These are phyloP conservation scores for Gortyna flavago DNA, from an alignment of 2,888 invertebrate species.

Conservation along the genomic window DNA sequence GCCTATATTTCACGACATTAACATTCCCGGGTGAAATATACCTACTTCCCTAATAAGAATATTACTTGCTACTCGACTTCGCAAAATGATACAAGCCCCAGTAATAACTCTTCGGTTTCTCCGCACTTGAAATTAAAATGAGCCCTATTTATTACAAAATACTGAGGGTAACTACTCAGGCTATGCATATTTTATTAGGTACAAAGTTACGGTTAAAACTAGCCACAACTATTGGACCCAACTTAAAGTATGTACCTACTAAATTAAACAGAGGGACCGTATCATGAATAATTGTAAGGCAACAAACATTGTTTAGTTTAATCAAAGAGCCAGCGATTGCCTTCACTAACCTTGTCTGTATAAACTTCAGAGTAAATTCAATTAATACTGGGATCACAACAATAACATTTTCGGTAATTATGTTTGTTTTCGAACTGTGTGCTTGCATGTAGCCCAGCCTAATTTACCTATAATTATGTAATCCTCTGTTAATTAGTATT, in stretches of 20 bases:
- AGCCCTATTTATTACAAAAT: conserved; percentile 46
- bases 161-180: background rate
- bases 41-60: conserved; percentile 35
- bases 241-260: conserved; percentile 67
- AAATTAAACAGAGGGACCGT: conserved; percentile 72
- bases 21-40: conserved; percentile 31
- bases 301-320: conserved; percentile 87
- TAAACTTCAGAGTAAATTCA: conserved; percentile 87
- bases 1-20: conserved; percentile 15
- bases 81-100: conserved; percentile 34
- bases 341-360: conserved; percentile 84
- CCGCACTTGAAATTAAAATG: conserved; percentile 51
- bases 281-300: conserved; percentile 82
- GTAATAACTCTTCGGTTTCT: conserved; percentile 42
- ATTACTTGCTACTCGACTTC: conserved; percentile 24
- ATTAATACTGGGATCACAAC: conserved; percentile 85
- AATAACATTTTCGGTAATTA: conserved; percentile 87
- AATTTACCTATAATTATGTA: conserved; percentile 68
- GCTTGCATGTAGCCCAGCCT: conserved; percentile 66
- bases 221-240: conserved; percentile 45
- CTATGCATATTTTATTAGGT: conserved; percentile 46
- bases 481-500: conserved; percentile 64
- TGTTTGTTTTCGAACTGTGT: conserved; percentile 80
- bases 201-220: conserved; percentile 42
- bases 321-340: conserved; percentile 85